Conservation (phyloP, 1,140 invertebrate species). For the Papilio aristodemus region DNA sequence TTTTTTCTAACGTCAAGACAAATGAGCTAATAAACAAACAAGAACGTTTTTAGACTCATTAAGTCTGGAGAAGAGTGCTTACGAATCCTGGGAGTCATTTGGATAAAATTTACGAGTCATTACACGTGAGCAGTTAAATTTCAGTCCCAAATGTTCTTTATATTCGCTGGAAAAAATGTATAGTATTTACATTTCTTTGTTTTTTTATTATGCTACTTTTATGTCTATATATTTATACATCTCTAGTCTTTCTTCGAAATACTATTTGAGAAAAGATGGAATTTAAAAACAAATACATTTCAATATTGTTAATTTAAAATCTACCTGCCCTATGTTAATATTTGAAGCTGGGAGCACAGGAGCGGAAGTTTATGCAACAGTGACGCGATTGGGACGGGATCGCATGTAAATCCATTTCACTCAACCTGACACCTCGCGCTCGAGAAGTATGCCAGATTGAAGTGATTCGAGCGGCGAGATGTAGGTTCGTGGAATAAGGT, state of each 20-base stretch:
- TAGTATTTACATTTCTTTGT: too few species aligned
- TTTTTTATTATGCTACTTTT: too few species aligned
- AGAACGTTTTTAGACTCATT: conserved; percentile 10
- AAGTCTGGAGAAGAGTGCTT: not conserved
- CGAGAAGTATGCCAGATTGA: not conserved
- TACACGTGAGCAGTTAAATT: conserved; percentile 1
- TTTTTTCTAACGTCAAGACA: not conserved
- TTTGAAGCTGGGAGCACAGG: not conserved
- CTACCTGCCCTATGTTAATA: not conserved
- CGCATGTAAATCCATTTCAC: conserved; percentile 12
- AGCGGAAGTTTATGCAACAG: conserved; percentile 13
- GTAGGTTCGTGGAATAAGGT: not conserved
- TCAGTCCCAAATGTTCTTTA: not conserved
- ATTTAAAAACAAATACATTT: not conserved
- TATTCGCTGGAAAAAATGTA: not conserved
- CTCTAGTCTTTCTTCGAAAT: too few species aligned
- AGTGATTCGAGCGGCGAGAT: conserved; percentile 3
- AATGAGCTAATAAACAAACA: conserved; percentile 2
- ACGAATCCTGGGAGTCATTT: conserved; percentile 5
- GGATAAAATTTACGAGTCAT: conserved; percentile 14
- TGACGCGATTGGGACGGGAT: not conserved
- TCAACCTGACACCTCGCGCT: conserved; percentile 4
- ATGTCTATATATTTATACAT: too few species aligned
- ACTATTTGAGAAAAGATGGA: not conserved
- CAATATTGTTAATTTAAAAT: conserved; percentile 3